Evolutionary conservation across 2,797 vertebrate species (phyloP).

Genomic region (Phylloscopus collybita): DNA sequence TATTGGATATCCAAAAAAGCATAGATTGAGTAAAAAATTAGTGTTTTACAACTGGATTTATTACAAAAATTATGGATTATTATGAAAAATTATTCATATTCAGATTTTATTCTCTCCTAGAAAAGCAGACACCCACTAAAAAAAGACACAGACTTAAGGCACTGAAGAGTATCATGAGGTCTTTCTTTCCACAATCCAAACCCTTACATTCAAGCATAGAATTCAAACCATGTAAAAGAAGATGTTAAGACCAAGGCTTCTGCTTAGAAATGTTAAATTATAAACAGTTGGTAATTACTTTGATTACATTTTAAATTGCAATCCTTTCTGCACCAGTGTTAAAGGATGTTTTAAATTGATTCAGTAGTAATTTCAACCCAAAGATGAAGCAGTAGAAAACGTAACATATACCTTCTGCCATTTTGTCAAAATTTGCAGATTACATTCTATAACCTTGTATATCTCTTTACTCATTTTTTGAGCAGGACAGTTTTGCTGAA

Average conservation of each 20-base stretch:
- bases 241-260: fast-evolving
- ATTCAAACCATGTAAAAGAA: background rate
- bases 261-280: background rate
- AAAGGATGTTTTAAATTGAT: background rate
- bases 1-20: background rate
- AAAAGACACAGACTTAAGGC: background rate
- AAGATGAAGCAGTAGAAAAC: background rate
- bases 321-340: background rate
- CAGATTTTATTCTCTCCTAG: background rate
- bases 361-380: background rate
- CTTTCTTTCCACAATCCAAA: background rate
- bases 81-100: background rate
- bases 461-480: background rate
- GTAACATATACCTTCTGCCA: background rate
- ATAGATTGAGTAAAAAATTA: background rate
- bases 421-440: background rate
- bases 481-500: background rate
- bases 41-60: background rate
- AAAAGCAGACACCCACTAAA: background rate
- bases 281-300: background rate
- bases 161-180: background rate
- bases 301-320: background rate
- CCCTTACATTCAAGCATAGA: background rate
- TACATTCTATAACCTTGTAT: background rate
- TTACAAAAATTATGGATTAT: background rate